These are phyloP conservation scores for Propithecus coquereli DNA, from an alignment of 2,113 vertebrate species.

Conservation along the genomic window DNA sequence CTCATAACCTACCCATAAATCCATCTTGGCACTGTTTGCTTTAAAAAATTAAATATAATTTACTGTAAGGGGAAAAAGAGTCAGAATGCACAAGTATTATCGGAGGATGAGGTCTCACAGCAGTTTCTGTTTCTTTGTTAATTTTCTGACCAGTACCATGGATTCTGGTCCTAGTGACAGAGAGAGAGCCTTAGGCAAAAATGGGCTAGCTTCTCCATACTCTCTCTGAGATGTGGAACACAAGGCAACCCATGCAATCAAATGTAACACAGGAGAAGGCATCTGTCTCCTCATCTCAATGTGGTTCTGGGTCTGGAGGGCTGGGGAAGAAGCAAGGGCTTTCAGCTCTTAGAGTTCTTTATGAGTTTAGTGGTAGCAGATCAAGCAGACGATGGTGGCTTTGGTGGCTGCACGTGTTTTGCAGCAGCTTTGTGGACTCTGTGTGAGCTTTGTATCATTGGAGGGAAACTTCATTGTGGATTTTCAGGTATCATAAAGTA, in stretches of 20 bases:
- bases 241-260: background rate
- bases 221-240: background rate
- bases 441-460: background rate
- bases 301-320: background rate
- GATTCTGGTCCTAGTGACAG: background rate
- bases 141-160: background rate
- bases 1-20: background rate
- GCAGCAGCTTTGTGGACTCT: background rate
- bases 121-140: background rate
- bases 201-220: background rate
- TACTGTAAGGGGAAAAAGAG: background rate
- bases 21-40: background rate
- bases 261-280: no score
- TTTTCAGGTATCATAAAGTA: background rate
- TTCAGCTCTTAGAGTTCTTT: background rate
- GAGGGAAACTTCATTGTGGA: background rate
- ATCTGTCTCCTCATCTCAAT: background rate
- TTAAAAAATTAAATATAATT: background rate
- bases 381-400: background rate
- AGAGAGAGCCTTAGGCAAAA: background rate
- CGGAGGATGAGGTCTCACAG: background rate
- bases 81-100: background rate
- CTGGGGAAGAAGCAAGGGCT: background rate
- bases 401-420: background rate
- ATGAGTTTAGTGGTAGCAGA: background rate